phyloP scores from a whole-genome alignment of 2,113 vertebrate genomes.

The Ahaetulla prasina region DNA sequence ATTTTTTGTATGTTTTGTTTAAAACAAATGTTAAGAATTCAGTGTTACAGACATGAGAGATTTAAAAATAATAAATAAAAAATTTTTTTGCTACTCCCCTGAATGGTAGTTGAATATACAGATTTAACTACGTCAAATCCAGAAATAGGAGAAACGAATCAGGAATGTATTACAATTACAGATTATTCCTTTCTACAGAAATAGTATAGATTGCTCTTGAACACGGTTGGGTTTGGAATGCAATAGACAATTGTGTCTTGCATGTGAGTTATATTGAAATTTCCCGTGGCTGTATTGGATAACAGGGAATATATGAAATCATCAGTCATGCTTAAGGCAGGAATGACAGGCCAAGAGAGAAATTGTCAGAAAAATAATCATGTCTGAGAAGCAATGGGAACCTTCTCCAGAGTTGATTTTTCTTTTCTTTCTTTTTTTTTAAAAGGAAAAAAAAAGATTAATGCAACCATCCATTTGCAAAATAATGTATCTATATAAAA shows the following conservation, averaged over 20 bases:
- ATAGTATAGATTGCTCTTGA: not conserved
- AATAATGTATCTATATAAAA: conserved; percentile 6
- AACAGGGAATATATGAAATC: not conserved
- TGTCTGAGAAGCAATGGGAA: not conserved
- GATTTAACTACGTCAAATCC: not conserved
- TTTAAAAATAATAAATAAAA: not conserved
- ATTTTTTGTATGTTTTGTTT: not conserved
- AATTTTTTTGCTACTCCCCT: not conserved
- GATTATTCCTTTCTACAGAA: not conserved
- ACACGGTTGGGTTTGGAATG: not conserved
- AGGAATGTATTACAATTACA: conserved; percentile 8
- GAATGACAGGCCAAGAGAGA: not conserved
- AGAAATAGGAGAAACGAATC: not conserved
- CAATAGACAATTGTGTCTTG: not conserved
- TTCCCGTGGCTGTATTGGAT: accelerated
- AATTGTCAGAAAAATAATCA: conserved; percentile 19
- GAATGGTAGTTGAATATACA: not conserved
- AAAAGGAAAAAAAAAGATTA: conserved; percentile 11
- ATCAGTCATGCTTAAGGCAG: not conserved
- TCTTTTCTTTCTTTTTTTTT: not conserved
- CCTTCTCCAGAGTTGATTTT: not conserved
- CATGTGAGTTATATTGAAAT: not conserved
- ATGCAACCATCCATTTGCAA: not conserved
- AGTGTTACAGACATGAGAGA: not conserved
- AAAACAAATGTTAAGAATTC: not conserved